Percentiles rank a stretch among this genome's conserved stretches.
Conservation (phyloP, 2,113 vertebrate species). For the Pelusios castaneus region DNA sequence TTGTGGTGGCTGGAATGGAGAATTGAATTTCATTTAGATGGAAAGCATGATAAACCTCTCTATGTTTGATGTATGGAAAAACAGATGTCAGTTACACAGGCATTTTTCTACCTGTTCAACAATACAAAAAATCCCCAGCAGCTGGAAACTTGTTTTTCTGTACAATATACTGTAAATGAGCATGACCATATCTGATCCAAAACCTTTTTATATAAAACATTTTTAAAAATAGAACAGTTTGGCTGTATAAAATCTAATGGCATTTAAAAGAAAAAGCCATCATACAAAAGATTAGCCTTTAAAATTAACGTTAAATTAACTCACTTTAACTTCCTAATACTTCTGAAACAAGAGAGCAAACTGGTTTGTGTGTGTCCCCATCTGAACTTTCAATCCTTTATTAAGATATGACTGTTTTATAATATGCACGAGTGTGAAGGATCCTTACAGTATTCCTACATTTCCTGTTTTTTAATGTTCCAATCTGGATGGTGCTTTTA, state of each 20-base stretch:
- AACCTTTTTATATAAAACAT: neutral
- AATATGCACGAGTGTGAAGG: neutral
- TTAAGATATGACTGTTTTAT: neutral
- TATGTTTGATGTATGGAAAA: neutral
- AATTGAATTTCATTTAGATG: neutral
- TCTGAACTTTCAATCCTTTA: neutral
- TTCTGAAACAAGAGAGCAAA: neutral
- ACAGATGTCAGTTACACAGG: neutral
- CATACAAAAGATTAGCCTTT: neutral
- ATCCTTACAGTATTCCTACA: neutral
- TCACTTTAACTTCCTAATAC: neutral
- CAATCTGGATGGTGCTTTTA: neutral
- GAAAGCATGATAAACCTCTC: neutral
- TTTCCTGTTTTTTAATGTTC: neutral
- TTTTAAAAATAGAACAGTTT: neutral
- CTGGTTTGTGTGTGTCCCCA: neutral
- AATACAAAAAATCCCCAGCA: neutral
- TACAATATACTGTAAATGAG: neutral
- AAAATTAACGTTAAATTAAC: neutral
- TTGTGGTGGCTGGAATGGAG: neutral
- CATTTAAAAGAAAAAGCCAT: neutral
- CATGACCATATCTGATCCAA: neutral
- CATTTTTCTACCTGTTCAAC: neutral
- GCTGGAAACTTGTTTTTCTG: neutral
- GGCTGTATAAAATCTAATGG: neutral